Evolutionary conservation across 2,797 vertebrate species (phyloP), one percentile per base, ranked within the genome.

Genomic region (Oophaga sylvatica): DNA sequence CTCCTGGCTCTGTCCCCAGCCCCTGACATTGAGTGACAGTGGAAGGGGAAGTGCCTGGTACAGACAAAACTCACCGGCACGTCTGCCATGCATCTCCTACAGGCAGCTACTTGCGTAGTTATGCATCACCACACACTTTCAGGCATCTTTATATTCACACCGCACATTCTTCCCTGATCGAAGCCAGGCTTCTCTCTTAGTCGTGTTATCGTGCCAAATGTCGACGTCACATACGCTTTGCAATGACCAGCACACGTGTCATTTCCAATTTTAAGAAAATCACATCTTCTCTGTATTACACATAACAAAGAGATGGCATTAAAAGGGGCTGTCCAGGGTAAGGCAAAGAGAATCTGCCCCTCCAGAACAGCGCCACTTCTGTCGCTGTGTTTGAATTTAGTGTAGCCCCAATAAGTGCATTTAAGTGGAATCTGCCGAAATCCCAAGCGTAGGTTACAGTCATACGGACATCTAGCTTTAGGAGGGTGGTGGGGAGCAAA

Each of bases 1-100:
- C 88, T 86, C 79, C 88, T 89, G 88, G 88, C 88, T 89, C 88
- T 86, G 84, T 89, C 88, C 88, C 84, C 88, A 89, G 88, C 80
- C 84, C 80, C 88, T 89, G 88, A 89, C 88, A 89, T 82, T 86
- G 88, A 89, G 71, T 89, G 88, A 87, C 84, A 87, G 88, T 77
- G 57, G 73, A 86, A 77, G 68, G 68, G 87, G 65, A 78, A 84
- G 70, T 41, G 83, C 48, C 68, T 84, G 76, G 26, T 81, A 53
- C 78, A 75, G 63, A 75, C 78, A 81, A 76, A 88, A 88, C 71
- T 82, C 71, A 59, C 73, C 76, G 67, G 26, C 41, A 67, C 57
- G 60, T 82, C 86, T 77, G 41, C 35, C 59, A 68, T 17, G 62
- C 60, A 83, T 26, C 78, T 81, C 71, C 62, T 63, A 56, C 76